Conservation (phyloP, 2,113 vertebrate genomes). For the Hippolais icterina region DNA sequence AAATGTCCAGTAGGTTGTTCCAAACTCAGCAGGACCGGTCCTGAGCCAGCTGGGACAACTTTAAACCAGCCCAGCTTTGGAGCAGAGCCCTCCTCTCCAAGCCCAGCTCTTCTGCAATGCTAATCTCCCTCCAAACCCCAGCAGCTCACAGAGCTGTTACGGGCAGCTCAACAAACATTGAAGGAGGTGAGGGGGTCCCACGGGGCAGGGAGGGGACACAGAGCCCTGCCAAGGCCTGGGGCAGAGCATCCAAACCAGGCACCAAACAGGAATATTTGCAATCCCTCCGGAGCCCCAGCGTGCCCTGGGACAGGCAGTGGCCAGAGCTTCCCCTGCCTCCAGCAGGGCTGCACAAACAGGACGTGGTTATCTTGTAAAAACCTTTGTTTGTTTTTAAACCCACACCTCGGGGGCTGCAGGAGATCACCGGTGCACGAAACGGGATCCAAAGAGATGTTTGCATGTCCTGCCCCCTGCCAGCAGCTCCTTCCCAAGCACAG, state of each 20-base stretch:
- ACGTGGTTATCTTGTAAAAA: not conserved
- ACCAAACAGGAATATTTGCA: not conserved
- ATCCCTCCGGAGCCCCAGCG: rapidly evolving
- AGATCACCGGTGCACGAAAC: rapidly evolving
- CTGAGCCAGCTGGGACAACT: not conserved
- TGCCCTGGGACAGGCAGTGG: not conserved
- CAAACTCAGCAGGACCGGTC: not conserved
- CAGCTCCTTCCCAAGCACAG: not conserved
- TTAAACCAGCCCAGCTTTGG: not conserved
- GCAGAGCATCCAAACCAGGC: not conserved
- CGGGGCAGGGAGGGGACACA: not conserved
- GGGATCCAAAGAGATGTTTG: not conserved
- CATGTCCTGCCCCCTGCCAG: not conserved
- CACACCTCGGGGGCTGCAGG: not conserved
- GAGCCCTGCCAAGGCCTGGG: not conserved
- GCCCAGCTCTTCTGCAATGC: not conserved
- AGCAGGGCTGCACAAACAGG: not conserved
- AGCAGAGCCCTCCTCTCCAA: not conserved
- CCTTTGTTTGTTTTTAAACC: not conserved
- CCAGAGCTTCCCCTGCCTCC: not conserved
- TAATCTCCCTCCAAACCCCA: not conserved
- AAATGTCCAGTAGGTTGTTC: not conserved
- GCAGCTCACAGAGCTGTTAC: not conserved
- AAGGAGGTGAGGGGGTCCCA: not conserved
- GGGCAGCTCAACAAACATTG: not conserved